phyloP scores from a whole-genome alignment of 2,113 vertebrate genomes.

The Lagenorhynchus albirostris region DNA sequence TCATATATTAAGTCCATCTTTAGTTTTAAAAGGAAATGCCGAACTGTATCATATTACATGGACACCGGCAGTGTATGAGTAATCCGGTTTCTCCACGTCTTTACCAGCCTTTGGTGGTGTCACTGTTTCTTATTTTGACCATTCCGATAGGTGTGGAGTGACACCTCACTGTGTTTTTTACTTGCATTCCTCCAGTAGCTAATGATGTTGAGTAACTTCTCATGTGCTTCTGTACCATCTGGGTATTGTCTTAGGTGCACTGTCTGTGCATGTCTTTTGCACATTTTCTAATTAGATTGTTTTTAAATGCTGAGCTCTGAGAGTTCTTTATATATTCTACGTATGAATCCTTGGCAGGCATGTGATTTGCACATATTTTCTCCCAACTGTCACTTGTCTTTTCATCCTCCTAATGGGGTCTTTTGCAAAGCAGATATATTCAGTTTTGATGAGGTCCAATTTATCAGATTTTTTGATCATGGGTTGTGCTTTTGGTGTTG shows the following conservation, averaged over 20 bases:
- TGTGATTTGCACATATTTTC: background rate
- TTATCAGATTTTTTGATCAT: background rate
- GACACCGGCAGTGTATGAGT: background rate
- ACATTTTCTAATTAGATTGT: background rate
- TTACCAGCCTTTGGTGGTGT: fast-evolving
- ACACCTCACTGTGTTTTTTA: fast-evolving
- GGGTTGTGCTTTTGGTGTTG: background rate
- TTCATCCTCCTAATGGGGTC: background rate
- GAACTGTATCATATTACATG: fast-evolving
- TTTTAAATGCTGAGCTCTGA: background rate
- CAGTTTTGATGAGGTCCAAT: background rate
- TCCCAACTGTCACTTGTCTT: background rate
- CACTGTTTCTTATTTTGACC: background rate
- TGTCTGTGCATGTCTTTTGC: background rate
- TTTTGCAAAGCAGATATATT: background rate
- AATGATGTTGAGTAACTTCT: background rate
- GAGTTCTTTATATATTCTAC: background rate
- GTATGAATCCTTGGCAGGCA: background rate
- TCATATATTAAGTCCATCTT: background rate
- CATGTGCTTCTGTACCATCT: fast-evolving
- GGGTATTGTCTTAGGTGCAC: fast-evolving
- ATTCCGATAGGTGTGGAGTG: fast-evolving
- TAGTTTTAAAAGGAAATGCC: background rate
- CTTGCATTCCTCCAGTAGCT: background rate
- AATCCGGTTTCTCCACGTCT: fast-evolving